Conservation (phyloP, 2,888 invertebrate genomes). For the Ashinkailepas kermadecensis region DNA sequence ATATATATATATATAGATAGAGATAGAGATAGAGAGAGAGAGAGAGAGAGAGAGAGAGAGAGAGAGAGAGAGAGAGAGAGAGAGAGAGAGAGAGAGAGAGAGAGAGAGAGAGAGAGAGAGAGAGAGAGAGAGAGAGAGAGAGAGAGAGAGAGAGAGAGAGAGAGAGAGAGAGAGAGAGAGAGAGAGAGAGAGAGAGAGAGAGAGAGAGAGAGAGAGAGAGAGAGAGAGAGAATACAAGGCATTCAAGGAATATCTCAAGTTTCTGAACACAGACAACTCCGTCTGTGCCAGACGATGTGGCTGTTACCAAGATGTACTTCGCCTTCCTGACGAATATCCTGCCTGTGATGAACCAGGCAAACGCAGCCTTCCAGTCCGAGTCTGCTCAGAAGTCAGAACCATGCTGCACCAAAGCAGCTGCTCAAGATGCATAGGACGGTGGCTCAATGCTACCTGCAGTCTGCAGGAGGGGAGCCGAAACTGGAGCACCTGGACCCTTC, state of each 20-base stretch:
- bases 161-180: too few species aligned
- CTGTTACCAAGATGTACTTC: background rate
- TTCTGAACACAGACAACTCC: background rate
- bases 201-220: too few species aligned
- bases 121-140: too few species aligned
- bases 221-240: too few species aligned
- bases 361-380: background rate
- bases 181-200: too few species aligned
- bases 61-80: too few species aligned
- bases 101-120: too few species aligned
- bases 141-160: too few species aligned
- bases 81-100: too few species aligned
- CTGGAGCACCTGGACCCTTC: background rate
- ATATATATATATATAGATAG: too few species aligned
- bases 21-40: too few species aligned
- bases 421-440: background rate
- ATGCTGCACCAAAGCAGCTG: background rate
- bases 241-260: background rate
- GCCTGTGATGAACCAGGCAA: background rate
- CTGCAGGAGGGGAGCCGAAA: background rate
- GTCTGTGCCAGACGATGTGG: background rate
- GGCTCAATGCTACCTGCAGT: background rate
- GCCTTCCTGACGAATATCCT: background rate
- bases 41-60: too few species aligned
- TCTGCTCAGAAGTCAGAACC: background rate